These are phyloP conservation scores for Junco hyemalis DNA, from an alignment of 2,113 vertebrate species.

Conservation along the genomic window DNA sequence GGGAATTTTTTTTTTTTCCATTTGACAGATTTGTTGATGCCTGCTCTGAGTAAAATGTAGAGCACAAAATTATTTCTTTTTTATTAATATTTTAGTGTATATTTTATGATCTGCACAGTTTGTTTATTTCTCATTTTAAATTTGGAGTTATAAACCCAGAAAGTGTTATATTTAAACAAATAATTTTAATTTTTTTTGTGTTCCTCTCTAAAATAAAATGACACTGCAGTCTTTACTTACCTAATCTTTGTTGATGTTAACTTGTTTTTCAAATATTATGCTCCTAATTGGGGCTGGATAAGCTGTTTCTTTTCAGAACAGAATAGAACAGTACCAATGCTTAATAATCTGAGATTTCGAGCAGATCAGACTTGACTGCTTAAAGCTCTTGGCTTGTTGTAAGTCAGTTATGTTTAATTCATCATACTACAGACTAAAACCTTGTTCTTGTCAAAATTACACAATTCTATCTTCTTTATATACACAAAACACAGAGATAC, in stretches of 20 bases:
- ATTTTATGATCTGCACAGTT: background rate
- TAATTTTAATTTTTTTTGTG: background rate
- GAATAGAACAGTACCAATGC: background rate
- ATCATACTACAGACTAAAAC: slow-evolving; percentile 68
- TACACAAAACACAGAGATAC: slow-evolving; percentile 66
- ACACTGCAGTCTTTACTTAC: background rate
- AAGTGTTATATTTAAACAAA: slow-evolving; percentile 21
- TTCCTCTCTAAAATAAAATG: slow-evolving; percentile 16
- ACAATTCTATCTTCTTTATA: slow-evolving; percentile 72
- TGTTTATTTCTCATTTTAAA: background rate
- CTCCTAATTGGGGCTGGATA: slow-evolving; percentile 16
- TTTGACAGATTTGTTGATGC: background rate
- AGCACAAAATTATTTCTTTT: background rate
- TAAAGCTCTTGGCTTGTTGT: slow-evolving; percentile 58
- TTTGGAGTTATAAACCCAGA: background rate
- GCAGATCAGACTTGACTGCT: slow-evolving; percentile 47
- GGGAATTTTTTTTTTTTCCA: background rate
- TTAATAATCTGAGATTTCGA: slow-evolving; percentile 62
- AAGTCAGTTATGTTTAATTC: slow-evolving; percentile 74
- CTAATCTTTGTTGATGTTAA: background rate
- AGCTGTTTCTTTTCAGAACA: slow-evolving; percentile 11
- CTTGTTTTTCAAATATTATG: slow-evolving; percentile 3
- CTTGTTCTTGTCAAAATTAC: slow-evolving; percentile 73
- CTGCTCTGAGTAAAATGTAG: background rate
- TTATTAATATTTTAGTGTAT: background rate